These are phyloP conservation scores for Amaurobius ferox DNA, from an alignment of 2,888 invertebrate species.

Conservation along the genomic window DNA sequence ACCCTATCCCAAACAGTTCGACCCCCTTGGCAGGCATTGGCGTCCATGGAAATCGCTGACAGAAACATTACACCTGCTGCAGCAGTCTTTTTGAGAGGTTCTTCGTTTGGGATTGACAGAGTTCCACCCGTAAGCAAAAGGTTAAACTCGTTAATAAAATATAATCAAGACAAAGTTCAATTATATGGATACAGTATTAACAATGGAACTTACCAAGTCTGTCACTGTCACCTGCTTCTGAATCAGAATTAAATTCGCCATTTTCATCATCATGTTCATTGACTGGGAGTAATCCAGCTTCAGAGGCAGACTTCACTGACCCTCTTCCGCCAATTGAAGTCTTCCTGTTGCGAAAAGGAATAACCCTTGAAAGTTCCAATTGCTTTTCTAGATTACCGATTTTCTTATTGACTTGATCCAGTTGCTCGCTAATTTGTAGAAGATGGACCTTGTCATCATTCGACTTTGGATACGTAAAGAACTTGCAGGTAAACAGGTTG, in stretches of 20 bases:
- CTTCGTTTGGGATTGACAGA: too few relatives aligned
- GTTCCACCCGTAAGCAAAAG: too few relatives aligned
- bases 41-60: too few relatives aligned
- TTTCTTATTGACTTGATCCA: conserved; percentile 78
- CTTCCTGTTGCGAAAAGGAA: conserved; percentile 20
- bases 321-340: conserved; percentile 56
- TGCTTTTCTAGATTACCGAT: conserved; percentile 45
- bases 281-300: conserved; percentile 39
- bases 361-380: conserved; percentile 44
- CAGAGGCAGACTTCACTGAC: conserved; percentile 40
- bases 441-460: conserved; percentile 90
- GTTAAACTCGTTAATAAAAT: too few relatives aligned
- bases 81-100: too few relatives aligned
- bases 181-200: too few relatives aligned
- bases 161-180: too few relatives aligned
- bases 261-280: conserved; percentile 53
- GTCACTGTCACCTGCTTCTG: conserved; percentile 57
- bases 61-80: too few relatives aligned
- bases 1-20: too few relatives aligned
- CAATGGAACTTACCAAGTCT: conserved; percentile 38
- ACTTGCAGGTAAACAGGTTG: conserved; percentile 91
- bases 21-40: too few relatives aligned
- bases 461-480: conserved; percentile 92
- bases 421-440: conserved; percentile 78
- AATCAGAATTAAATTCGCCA: conserved; percentile 63